Base-by-base conservation (phyloP, 2,888 invertebrate species). In the Sesamia inferens region DNA sequence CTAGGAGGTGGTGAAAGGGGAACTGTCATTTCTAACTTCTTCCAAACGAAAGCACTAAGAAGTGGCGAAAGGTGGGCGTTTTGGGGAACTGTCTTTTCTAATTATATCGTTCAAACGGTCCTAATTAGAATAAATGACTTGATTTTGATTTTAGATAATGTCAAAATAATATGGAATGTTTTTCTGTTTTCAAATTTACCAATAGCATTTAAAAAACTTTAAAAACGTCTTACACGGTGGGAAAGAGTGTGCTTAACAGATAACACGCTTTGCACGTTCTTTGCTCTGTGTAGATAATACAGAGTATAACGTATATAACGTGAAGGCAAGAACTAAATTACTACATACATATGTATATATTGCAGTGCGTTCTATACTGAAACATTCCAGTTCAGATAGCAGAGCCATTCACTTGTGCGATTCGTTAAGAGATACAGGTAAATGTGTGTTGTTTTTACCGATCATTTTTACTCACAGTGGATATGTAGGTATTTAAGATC, bases 271-370 rank as follows among this genome's bases (percentile, higher is more conserved):
- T 0, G 22, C 13, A 48, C 16, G 39, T 83, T 81, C 59, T 11
- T 69, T 10, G n/a, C 48, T 83, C 83, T 83, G 6, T 83, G 74
- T 48, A 31, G 4, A 16, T 71, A 59, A 54, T 22, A 6, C 11
- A 54, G 31, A 1, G 31, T 31, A 31, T 31, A 31, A 31, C 31
- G 31, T 31, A 31, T 31, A 31, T 31, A 51, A 14, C n/a, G 14
- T 22, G 58, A 62, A 51, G 65, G 70, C 54, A 71, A 58, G 68
- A 58, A 74, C 61, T 67, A 55, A 78, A 72, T 57, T 79, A 75
- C 70, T 85, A 85, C 85, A 85, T 80, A 31, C 31, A 31, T 31
- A 84, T 72, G 68, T 85, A 85, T 85, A 85, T 80, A 84, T 72
- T 77, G 81, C 61, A 76, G 68, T 62, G 39, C 66, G 67, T 67